Evolutionary conservation across 1,140 invertebrate species (phyloP).

Genomic region (Platorchestia sp.): DNA sequence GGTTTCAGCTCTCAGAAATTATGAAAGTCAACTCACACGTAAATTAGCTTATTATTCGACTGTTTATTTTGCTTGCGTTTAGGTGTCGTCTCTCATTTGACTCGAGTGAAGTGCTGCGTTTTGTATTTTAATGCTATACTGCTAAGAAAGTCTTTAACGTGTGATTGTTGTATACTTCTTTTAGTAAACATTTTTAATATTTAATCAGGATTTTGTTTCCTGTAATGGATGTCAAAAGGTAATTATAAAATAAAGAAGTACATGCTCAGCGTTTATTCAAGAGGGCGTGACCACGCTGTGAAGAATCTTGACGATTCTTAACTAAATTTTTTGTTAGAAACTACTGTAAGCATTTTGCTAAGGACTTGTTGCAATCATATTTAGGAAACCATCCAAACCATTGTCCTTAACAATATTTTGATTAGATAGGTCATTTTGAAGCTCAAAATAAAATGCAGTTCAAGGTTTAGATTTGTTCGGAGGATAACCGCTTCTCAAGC

Average conservation of each 20-base stretch:
- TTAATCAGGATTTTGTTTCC: too few relatives aligned
- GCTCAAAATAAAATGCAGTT: background rate
- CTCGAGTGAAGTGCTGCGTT: too few relatives aligned
- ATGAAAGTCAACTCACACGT: background rate
- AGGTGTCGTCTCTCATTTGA: too few relatives aligned
- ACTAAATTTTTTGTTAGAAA: background rate
- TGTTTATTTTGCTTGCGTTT: too few relatives aligned
- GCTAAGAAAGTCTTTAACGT: background rate
- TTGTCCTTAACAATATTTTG: background rate
- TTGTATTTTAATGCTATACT: too few relatives aligned
- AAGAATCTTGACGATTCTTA: background rate
- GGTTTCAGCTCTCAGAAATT: background rate
- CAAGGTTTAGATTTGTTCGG: too few relatives aligned
- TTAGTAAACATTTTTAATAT: background rate
- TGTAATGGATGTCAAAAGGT: too few relatives aligned
- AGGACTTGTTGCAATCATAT: background rate
- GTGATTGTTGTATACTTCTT: background rate
- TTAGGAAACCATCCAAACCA: background rate
- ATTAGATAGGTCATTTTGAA: background rate
- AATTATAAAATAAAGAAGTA: too few relatives aligned
- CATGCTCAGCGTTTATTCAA: too few relatives aligned
- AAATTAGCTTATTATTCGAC: too few relatives aligned
- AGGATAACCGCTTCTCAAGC: too few relatives aligned
- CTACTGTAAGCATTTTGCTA: background rate
- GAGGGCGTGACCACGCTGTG: too few relatives aligned